phyloP scores from a whole-genome alignment of 2,888 invertebrate genomes.

The Horisme vitalbata region DNA sequence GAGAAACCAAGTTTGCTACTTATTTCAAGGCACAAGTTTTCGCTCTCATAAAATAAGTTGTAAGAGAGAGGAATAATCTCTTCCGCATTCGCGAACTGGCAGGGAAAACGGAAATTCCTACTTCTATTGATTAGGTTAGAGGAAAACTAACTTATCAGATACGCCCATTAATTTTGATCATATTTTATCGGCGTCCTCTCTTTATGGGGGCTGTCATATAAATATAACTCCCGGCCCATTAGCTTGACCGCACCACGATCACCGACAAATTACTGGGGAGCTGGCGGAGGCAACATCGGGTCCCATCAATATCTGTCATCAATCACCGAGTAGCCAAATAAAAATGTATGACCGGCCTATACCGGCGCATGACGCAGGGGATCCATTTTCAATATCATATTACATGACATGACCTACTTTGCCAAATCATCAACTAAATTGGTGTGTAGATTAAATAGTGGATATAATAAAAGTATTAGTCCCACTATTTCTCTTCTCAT shows the following conservation, averaged over 20 bases:
- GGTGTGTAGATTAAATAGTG: too few species aligned
- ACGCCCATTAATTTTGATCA: conserved; percentile 61
- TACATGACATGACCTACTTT: conserved; percentile 68
- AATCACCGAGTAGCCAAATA: conserved; percentile 71
- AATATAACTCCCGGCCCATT: conserved; percentile 68
- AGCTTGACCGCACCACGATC: conserved; percentile 51
- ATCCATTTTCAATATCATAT: conserved; percentile 57
- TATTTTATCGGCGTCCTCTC: conserved; percentile 57
- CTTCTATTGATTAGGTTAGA: conserved; percentile 42
- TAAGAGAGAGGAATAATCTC: conserved; percentile 23
- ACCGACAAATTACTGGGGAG: conserved; percentile 58
- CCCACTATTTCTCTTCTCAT: too few species aligned
- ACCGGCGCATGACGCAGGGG: conserved; percentile 54
- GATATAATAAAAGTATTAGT: too few species aligned
- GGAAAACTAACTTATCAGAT: conserved; percentile 49
- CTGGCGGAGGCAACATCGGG: conserved; percentile 51
- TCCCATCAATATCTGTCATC: conserved; percentile 78
- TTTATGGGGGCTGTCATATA: conserved; percentile 67
- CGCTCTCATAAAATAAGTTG: conserved; percentile 27
- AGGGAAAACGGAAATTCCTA: conserved; percentile 39
- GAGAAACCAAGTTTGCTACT: conserved; percentile 23
- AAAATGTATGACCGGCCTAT: conserved; percentile 65
- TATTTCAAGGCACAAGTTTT: conserved; percentile 32
- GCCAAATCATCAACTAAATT: conserved; percentile 29
- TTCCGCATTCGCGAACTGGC: conserved; percentile 22